Percentiles rank a stretch among this genome's conserved stretches.
These are phyloP conservation scores for Stenurella melanura DNA, from an alignment of 2,888 invertebrate genomes.

Conservation along the genomic window DNA sequence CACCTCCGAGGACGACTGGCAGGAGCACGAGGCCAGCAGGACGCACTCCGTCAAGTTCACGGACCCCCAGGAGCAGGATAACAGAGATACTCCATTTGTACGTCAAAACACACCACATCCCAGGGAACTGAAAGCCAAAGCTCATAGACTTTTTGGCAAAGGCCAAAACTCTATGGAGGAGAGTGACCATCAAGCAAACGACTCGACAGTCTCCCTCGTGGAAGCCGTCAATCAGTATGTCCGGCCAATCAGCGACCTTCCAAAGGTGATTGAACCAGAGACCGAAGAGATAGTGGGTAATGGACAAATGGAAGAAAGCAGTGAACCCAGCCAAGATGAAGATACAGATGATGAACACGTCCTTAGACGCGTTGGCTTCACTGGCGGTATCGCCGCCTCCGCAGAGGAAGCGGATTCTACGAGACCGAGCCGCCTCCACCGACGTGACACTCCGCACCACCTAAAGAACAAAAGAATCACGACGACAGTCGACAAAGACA, in stretches of 20 bases:
- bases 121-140: constrained; percentile 94
- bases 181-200: constrained; percentile 58
- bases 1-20: constrained; percentile 77
- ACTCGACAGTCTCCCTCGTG: constrained; percentile 54
- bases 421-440: constrained; percentile 83
- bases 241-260: constrained; percentile 47
- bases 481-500: constrained; percentile 80
- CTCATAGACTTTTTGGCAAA: constrained; percentile 90
- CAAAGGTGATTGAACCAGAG: constrained; percentile 60
- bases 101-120: constrained; percentile 99
- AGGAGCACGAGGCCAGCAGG: constrained; percentile 87
- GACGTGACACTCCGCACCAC: constrained; percentile 99
- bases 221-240: constrained; percentile 67
- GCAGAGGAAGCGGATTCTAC: constrained; percentile 74
- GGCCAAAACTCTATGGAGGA: constrained; percentile 72
- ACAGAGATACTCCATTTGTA: constrained; percentile 91
- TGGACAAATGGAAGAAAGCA: constrained; percentile 76
- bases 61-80: constrained; percentile 81
- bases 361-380: constrained; percentile 80
- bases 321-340: constrained; percentile 79
- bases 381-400: constrained; percentile 71
- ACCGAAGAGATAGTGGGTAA: constrained; percentile 73
- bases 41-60: constrained; percentile 93
- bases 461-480: constrained; percentile 97
- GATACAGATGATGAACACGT: constrained; percentile 79